phyloP scores from a whole-genome alignment of 2,797 vertebrate genomes.

The Hyperoplus lanceolatus region DNA sequence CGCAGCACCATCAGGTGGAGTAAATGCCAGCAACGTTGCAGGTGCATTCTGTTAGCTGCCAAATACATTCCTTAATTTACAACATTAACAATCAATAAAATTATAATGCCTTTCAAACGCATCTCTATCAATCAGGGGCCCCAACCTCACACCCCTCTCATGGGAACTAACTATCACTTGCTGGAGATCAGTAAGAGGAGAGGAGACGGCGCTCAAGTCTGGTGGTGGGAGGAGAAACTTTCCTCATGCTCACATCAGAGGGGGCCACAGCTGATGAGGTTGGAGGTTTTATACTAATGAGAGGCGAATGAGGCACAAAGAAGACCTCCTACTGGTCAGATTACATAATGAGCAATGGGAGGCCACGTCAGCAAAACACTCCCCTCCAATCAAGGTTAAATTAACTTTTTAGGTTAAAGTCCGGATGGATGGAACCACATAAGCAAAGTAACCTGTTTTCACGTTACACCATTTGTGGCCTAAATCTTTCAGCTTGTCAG shows the following conservation, averaged over 20 bases:
- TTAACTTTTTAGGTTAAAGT: conserved; percentile 38
- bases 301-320: conserved; percentile 55
- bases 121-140: conserved; percentile 91
- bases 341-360: conserved; percentile 24
- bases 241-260: conserved; percentile 31
- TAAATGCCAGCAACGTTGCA: conserved; percentile 91
- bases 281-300: conserved; percentile 67
- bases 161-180: conserved; percentile 52
- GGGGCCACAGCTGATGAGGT: conserved; percentile 63
- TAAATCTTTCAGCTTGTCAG: conserved; percentile 81
- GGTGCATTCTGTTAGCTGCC: conserved; percentile 96
- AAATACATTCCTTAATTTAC: conserved; percentile 99
- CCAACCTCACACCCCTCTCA: conserved; percentile 66
- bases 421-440: conserved; percentile 32
- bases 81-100: conserved; percentile 99
- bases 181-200: conserved; percentile 46
- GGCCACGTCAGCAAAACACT: conserved; percentile 29
- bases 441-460: conserved; percentile 66
- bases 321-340: conserved; percentile 28
- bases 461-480: conserved; percentile 68
- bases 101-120: conserved; percentile 97
- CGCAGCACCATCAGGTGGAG: conserved; percentile 91
- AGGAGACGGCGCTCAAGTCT: conserved; percentile 23
- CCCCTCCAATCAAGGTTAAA: conserved; percentile 41
- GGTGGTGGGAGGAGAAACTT: conserved; percentile 40